Evolutionary conservation across 2,888 invertebrate species (phyloP), one percentile per base, ranked within the genome.

Genomic region (Cabera pusaria): DNA sequence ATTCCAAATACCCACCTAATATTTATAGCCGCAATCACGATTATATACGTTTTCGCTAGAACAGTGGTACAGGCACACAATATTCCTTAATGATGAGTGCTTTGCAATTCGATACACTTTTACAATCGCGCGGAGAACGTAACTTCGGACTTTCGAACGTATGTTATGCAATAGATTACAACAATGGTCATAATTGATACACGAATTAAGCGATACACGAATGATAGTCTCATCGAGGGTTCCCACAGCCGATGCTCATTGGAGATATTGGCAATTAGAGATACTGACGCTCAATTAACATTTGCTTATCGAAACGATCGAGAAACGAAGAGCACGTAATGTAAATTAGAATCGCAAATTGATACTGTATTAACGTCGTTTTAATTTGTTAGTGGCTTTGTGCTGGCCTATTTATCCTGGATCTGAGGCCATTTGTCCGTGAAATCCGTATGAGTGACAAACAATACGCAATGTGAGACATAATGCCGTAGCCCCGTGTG

Each of bases 401-500:
- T 72, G 58, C 52, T 67, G 59, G 67, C 66, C 67, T 71, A 71
- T 71, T 73, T 72, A 73, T 76, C 69, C 73, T 56, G 69, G 50
- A 72, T 74, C 72, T 73, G 66, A 52, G 67, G 72, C 80, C 77
- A 88, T 88, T 88, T 87, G 87, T 87, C 69, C 60, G 68, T 68
- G 82, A 77, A 78, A 72, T 72, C 70, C 60, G 53, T 44, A 56
- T 85, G 87, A 88, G 77, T 86, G 87, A 85, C 87, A 77, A 75
- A 88, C 87, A 88, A 88, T 88, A 72, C 68, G 60, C 63, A 40
- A 55, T 51, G 44, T 54, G 45, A 56, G 86, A 87, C 87, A 72
- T 84, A 81, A 84, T 80, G 76, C 72, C 71, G 75, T 72, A 74
- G 64, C 59, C 59, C 51, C 51, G 66, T 57, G 58, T 63, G 60